Base-by-base conservation (phyloP, 2,113 vertebrate species). In the Ginglymostoma cirratum region DNA sequence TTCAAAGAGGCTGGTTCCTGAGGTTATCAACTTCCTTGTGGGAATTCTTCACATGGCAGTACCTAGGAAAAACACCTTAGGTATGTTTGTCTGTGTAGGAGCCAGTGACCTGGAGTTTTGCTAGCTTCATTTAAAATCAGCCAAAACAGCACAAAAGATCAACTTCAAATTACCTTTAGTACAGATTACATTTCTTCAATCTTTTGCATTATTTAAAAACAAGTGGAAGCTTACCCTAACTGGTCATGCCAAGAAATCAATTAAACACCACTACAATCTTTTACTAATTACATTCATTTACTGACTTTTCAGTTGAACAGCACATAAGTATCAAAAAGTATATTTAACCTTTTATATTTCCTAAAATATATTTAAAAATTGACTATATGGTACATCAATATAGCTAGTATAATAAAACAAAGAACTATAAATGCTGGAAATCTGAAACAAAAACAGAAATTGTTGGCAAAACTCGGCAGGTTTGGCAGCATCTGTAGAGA, bases 1-100 rank as follows among this genome's bases (percentile, higher is more conserved):
- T 85, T 99, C 99, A 0, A 98, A 96, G 97, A 98, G 99, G 96
- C 98, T 99, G 96, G 86, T 99, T 30, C 99, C 99, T 0, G 99
- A 99, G 96, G 97, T 99, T 30, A 34, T 99, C 5, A 99, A 98
- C 97, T 99, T 99, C 96, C 98, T 99, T 61, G 96, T 98, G 30
- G 99, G 99, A 86, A 96, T 98, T 27, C 98, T 99, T 5, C 97
- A 99, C 89, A 96, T 98, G n/a, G 98, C 98, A 0, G 97, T 98
- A 27, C 98, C 98, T 1, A 97, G 97, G 96, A 98, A 97, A 61
- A 96, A 95, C 0, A 96, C 96, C 65, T 96, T 96, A n/a, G 98
- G 99, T 99, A 97, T 96, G 96, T 95, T 1, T 27, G n/a, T 67
- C 42, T 23, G 17, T 19, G 78, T 38, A 42, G 15, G n/a, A 19